phyloP scores from a whole-genome alignment of 2,888 invertebrate genomes.

The Ennomos fuscantarius region DNA sequence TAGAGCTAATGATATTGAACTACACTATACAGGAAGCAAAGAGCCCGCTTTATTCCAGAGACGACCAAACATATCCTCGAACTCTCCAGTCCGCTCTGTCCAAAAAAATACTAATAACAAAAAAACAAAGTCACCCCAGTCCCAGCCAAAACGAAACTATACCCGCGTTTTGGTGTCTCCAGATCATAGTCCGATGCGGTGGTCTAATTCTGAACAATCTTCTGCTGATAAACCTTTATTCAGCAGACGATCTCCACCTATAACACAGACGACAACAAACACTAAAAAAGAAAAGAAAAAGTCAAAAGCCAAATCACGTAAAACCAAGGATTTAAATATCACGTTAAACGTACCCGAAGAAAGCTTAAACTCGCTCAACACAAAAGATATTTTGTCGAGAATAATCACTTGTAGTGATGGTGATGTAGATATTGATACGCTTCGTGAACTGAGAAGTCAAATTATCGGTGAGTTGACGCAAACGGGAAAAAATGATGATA shows the following conservation, averaged over 20 bases:
- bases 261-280: conserved; percentile 54
- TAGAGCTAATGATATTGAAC: conserved; percentile 63
- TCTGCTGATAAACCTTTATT: conserved; percentile 57
- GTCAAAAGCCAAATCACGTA: conserved; percentile 47
- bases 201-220: conserved; percentile 41
- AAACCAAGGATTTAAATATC: conserved; percentile 70
- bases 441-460: conserved; percentile 75
- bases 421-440: conserved; percentile 78
- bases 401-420: conserved; percentile 74
- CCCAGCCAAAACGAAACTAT: conserved; percentile 53
- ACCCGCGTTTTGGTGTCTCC: conserved; percentile 77
- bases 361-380: conserved; percentile 69
- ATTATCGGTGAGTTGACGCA: conserved; percentile 78
- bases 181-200: conserved; percentile 50
- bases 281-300: conserved; percentile 71
- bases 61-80: conserved; percentile 60
- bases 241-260: conserved; percentile 62
- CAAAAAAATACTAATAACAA: conserved; percentile 22
- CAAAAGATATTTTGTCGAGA: conserved; percentile 73
- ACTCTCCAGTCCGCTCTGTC: conserved; percentile 34
- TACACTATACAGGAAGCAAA: conserved; percentile 67
- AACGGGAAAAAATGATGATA: conserved; percentile 73
- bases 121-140: conserved; percentile 30
- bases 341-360: conserved; percentile 77
- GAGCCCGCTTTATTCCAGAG: conserved; percentile 77